A percentile compares a stretch with the other conserved stretches of the same genome.
phyloP scores from a whole-genome alignment of 1,140 invertebrate genomes.

The Achatina immaculata region DNA sequence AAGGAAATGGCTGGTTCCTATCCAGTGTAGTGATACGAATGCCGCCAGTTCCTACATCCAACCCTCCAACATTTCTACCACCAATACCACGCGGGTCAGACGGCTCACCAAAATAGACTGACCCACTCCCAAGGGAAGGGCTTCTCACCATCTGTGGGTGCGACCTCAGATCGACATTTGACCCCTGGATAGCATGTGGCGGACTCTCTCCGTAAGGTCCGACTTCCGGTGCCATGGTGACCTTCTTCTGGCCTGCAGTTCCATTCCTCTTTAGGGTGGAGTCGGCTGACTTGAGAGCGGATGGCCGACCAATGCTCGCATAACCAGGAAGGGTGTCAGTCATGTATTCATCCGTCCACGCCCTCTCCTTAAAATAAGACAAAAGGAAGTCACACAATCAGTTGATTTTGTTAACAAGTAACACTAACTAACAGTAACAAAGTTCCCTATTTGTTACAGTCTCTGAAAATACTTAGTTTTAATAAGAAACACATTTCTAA shows the following conservation, averaged over 20 bases:
- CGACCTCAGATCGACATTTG: background rate
- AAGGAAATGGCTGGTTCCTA: constrained; percentile 25
- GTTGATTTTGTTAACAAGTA: no score
- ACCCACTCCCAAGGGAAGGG: background rate
- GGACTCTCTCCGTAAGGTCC: constrained; percentile 38
- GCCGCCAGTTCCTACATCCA: constrained; percentile 24
- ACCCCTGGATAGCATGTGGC: background rate
- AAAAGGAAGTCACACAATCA: no score
- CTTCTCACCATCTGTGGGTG: background rate
- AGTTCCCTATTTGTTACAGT: no score
- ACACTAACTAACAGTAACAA: no score
- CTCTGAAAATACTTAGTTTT: no score
- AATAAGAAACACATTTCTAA: no score
- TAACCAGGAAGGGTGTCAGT: constrained; percentile 42
- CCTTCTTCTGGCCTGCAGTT: constrained; percentile 38
- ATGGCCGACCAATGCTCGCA: constrained; percentile 41
- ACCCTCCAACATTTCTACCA: constrained; percentile 13
- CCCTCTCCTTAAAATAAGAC: constrained; percentile 16
- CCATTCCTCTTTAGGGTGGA: constrained; percentile 41
- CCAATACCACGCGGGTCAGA: background rate
- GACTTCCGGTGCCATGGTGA: constrained; percentile 47
- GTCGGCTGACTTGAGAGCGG: constrained; percentile 42
- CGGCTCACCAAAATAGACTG: background rate
- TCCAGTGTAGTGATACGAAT: constrained; percentile 19
- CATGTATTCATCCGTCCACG: constrained; percentile 30